Base-by-base conservation (phyloP, 2,113 vertebrate species). In the Rhizomys pruinosus region DNA sequence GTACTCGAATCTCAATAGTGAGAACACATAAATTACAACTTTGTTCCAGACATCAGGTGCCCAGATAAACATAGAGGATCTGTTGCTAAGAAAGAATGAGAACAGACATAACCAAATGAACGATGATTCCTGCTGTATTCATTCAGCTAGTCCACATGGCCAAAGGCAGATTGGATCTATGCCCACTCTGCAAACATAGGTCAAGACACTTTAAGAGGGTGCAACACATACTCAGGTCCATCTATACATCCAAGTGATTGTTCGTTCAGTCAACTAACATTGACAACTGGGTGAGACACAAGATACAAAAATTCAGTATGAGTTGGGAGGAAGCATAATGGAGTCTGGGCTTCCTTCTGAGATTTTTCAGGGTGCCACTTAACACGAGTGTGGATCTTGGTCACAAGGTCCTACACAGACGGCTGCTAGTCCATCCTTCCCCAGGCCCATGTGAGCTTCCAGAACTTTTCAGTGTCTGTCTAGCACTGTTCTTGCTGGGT, bases 351-450 rank as follows among this genome's bases (percentile, higher is more conserved):
- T 32, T n/a, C 27, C 17, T 44, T 66, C 42, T 39, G 15, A 63
- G 25, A 37, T 52, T 72, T 81, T 59, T 23, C 61, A 17, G 12
- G 47, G 16, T 29, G 23, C n/a, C 19, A 2, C 52, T 42, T 19
- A 37, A 22, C n/a, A n/a, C 20, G 5, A 37, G 52, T 17, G n/a
- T 27, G 44, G 15, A 11, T 7, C 12, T 17, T 25, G 19, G 1
- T 32, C 25, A 11, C 0, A 13, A 66, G 10, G 34, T 0, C 1
- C 5, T 0, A 19, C 37, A 66, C 42, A 69, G 64, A 69, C 64
- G 25, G 13, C 64, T 3, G 16, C 57, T 27, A 2, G 10, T 9
- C 4, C 47, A 63, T 16, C 12, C n/a, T 4, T 72, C 22, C 61
- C 19, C 42, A 42, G 57, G 4, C n/a, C 12, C 42, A 34, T 0